A percentile compares a stretch with the other conserved stretches of the same genome.
phyloP scores from a whole-genome alignment of 35 echinoderm and acorn worm species.

The Heliocidaris erythrogramma region DNA sequence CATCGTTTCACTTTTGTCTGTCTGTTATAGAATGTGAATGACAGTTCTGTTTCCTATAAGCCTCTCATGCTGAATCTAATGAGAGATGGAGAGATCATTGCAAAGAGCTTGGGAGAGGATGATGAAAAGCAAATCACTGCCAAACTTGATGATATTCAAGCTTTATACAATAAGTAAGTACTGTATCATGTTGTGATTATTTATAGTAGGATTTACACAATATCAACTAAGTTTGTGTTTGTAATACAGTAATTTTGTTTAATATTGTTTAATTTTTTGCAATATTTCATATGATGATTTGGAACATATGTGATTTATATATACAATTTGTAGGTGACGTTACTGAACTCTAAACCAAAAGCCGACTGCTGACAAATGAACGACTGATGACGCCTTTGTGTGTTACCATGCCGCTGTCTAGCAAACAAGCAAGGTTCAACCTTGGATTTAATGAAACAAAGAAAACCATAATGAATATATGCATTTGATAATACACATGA shows the following conservation, averaged over 20 bases:
- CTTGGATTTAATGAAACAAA: too few relatives aligned
- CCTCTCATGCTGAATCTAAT: conserved; percentile 50
- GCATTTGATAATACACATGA: too few relatives aligned
- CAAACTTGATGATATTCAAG: conserved; percentile 50
- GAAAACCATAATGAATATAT: too few relatives aligned
- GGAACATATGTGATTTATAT: too few relatives aligned
- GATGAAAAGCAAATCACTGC: conserved; percentile 42
- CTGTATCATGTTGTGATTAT: not conserved
- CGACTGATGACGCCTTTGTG: too few relatives aligned
- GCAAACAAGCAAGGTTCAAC: too few relatives aligned
- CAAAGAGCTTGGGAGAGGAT: conserved; percentile 30
- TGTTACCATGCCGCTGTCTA: too few relatives aligned
- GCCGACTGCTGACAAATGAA: too few relatives aligned
- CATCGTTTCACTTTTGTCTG: not conserved
- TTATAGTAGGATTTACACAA: not conserved
- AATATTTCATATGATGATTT: too few relatives aligned
- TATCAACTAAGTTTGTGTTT: not conserved
- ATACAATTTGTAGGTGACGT: too few relatives aligned
- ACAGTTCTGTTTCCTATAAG: conserved; percentile 49
- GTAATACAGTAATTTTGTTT: not conserved
- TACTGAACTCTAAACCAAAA: too few relatives aligned
- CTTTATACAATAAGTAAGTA: conserved; percentile 59
- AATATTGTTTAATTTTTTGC: too few relatives aligned
- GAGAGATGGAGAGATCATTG: conserved; percentile 36
- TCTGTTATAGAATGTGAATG: conserved; percentile 49